Conservation (phyloP, 2,888 invertebrate species). For the Hofmannophila pseudospretella region DNA sequence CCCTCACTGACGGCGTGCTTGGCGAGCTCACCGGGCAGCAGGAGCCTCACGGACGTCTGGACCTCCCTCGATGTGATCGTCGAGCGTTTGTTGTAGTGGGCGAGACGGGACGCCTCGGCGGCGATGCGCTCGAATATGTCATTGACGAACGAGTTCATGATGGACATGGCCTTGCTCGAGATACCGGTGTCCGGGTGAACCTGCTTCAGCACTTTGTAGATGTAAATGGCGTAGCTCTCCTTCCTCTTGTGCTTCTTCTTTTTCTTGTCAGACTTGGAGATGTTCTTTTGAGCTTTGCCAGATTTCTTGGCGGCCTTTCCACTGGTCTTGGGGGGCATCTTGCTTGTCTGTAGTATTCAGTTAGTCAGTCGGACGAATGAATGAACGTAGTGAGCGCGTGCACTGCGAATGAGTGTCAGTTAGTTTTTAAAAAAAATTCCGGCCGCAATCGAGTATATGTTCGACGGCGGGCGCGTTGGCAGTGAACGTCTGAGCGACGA, state of each 20-base stretch:
- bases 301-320: conserved; percentile 44
- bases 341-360: too few relatives aligned
- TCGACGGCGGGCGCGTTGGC: too few relatives aligned
- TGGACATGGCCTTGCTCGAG: conserved; percentile 77
- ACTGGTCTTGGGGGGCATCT: background rate
- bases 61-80: conserved; percentile 81
- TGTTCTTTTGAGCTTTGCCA: conserved; percentile 77
- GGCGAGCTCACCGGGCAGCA: conserved; percentile 83
- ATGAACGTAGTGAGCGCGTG: too few relatives aligned
- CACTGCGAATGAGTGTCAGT: too few relatives aligned
- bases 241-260: conserved; percentile 73
- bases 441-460: too few relatives aligned
- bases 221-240: conserved; percentile 77
- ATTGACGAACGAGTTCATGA: conserved; percentile 78
- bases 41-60: conserved; percentile 81
- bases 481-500: too few relatives aligned
- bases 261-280: conserved; percentile 76
- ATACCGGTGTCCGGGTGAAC: conserved; percentile 80
- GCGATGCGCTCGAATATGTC: conserved; percentile 84
- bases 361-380: too few relatives aligned
- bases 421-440: too few relatives aligned
- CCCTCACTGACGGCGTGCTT: conserved; percentile 84
- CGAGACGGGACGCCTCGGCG: conserved; percentile 78
- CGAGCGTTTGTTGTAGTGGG: conserved; percentile 68
- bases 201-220: conserved; percentile 82